These are phyloP conservation scores for Caenorhabditis tropicalis DNA, from an alignment of 1,140 invertebrate genomes.

Conservation along the genomic window DNA sequence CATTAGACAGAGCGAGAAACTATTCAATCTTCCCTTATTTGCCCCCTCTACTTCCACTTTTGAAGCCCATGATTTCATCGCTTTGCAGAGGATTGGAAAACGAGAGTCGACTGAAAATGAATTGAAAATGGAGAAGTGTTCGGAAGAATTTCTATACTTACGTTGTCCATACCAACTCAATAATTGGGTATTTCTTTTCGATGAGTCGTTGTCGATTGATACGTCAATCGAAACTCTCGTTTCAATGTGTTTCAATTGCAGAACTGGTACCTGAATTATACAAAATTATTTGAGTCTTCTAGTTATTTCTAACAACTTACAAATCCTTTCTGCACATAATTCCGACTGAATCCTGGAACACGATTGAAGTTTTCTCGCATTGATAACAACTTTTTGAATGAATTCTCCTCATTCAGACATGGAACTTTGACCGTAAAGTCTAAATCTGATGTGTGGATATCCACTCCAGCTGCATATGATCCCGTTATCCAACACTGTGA, in stretches of 20 bases:
- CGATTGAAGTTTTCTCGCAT: neutral
- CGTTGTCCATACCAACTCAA: neutral
- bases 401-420: neutral
- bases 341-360: neutral
- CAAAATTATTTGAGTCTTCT: neutral
- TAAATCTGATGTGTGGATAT: neutral
- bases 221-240: neutral
- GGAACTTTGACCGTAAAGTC: neutral
- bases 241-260: neutral
- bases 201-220: neutral
- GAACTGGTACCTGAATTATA: neutral
- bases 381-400: neutral
- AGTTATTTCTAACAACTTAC: neutral
- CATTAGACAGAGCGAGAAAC: neutral
- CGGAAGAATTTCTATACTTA: neutral
- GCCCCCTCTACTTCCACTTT: neutral
- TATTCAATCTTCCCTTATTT: neutral
- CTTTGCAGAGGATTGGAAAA: neutral
- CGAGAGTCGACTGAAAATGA: neutral
- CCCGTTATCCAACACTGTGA: neutral
- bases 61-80: neutral
- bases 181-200: neutral
- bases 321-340: neutral
- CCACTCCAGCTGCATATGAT: neutral
- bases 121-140: neutral